phyloP scores from a whole-genome alignment of 2,888 invertebrate species.

The Gastrophysa polygoni region DNA sequence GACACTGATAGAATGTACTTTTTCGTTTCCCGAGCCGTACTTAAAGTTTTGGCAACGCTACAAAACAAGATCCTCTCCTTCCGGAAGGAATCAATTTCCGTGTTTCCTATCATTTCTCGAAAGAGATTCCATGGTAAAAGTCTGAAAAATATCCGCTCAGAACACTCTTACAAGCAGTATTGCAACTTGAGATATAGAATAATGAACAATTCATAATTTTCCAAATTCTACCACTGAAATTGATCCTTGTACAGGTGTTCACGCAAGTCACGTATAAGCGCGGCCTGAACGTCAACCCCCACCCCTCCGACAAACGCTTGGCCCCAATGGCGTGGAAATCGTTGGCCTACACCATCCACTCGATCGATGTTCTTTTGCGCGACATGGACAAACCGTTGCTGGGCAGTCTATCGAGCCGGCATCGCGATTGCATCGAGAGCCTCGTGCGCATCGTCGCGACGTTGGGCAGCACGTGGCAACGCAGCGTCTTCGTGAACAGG shows the following conservation, averaged over 20 bases:
- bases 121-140: too few relatives aligned
- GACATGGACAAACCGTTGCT: conserved; percentile 74
- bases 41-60: too few relatives aligned
- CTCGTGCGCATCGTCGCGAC: conserved; percentile 66
- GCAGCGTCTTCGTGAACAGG: conserved; percentile 57
- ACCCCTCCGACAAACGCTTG: conserved; percentile 60
- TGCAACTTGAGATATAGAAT: too few relatives aligned
- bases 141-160: too few relatives aligned
- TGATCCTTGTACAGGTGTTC: conserved; percentile 68
- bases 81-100: too few relatives aligned
- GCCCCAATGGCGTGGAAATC: conserved; percentile 73
- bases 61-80: too few relatives aligned
- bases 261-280: conserved; percentile 64
- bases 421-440: conserved; percentile 77
- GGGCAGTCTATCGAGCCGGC: conserved; percentile 77
- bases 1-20: too few relatives aligned
- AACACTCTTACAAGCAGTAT: too few relatives aligned
- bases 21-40: too few relatives aligned
- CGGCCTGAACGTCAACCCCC: conserved; percentile 61
- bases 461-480: conserved; percentile 53
- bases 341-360: conserved; percentile 78
- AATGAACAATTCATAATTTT: too few relatives aligned
- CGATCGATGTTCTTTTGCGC: conserved; percentile 74
- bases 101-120: too few relatives aligned
- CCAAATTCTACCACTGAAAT: too few relatives aligned